Base-by-base conservation (phyloP, 2,113 vertebrate genomes). In the Alexandromys fortis region DNA sequence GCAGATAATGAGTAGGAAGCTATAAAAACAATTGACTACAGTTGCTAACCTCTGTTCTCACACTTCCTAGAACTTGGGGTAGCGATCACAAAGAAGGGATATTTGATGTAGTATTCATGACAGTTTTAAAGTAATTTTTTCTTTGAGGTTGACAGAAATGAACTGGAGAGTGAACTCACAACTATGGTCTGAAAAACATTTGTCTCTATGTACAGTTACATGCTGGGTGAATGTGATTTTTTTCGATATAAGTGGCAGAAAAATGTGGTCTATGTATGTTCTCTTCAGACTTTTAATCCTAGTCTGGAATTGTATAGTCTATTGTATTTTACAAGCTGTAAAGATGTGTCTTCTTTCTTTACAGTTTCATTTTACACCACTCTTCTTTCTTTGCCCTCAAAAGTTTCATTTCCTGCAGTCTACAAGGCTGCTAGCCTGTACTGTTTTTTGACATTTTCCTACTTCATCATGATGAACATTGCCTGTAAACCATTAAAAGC, bases 61-160 rank as follows among this genome's bases (percentile, higher is more conserved):
- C 1, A 79, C 12, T 75, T 85, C 45, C 45, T 83, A 49, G 19
- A 92, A n/a, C 2, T 90, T 85, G 7, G 6, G 5, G 26, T 86
- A 92, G 30, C 86, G 0, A 7, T 94, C 16, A 52, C 22, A 42
- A 90, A 47, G 26, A 7, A 89, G 49, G 52, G 55, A 38, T 92
- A 11, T 94, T 81, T 91, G 45, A 89, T 86, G 6, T 21, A 58
- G 7, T 72, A 22, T 3, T 2, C 26, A 58, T 87, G 26, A 14
- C 21, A 67, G 13, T 85, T 22, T 38, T 89, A 93, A 94, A 13
- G n/a, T 83, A 75, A 1, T 55, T 83, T 89, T 38, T 94, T 90
- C 49, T 5, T 73, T 63, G 26, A 92, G 1, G 58, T 45, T 90
- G 22, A 10, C 30, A 92, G 14, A 55, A 96, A 85, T 78, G 28